Conservation (phyloP, 2,113 vertebrate species). For the Carollia perspicillata region DNA sequence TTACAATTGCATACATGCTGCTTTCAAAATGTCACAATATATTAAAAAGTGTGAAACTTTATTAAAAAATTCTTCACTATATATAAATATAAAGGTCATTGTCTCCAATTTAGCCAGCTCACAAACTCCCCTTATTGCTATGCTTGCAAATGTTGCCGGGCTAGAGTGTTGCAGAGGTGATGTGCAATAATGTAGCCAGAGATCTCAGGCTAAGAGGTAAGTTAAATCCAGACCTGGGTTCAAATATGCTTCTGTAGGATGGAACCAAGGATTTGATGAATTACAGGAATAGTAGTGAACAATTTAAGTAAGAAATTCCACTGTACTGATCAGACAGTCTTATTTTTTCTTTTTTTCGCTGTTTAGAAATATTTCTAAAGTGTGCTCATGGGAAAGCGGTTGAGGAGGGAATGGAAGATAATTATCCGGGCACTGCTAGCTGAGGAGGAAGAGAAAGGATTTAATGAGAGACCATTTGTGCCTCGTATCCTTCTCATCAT, state of each 20-base stretch:
- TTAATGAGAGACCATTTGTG: not conserved
- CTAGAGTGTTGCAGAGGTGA: not conserved
- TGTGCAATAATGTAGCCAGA: not conserved
- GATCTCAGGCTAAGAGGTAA: not conserved
- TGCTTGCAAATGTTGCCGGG: not conserved
- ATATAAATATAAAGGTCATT: conserved; percentile 52
- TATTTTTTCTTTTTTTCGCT: not conserved
- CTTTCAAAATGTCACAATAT: conserved; percentile 60
- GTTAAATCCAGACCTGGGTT: not conserved
- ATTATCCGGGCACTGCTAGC: not conserved
- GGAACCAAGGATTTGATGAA: not conserved
- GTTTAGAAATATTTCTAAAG: not conserved
- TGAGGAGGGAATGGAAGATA: not conserved
- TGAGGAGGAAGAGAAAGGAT: not conserved
- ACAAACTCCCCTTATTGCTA: not conserved
- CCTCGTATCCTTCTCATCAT: not conserved
- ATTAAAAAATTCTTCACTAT: conserved; percentile 40
- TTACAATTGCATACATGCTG: conserved; percentile 24
- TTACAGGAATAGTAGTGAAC: not conserved
- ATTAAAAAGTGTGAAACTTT: conserved; percentile 60
- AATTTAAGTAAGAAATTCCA: not conserved
- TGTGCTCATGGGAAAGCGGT: not conserved
- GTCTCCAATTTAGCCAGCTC: not conserved
- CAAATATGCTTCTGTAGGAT: not conserved
- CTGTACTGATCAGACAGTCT: not conserved